Evolutionary conservation across 1,140 invertebrate genomes (phyloP).

Genomic region (Caenorhabditis briggsae): DNA sequence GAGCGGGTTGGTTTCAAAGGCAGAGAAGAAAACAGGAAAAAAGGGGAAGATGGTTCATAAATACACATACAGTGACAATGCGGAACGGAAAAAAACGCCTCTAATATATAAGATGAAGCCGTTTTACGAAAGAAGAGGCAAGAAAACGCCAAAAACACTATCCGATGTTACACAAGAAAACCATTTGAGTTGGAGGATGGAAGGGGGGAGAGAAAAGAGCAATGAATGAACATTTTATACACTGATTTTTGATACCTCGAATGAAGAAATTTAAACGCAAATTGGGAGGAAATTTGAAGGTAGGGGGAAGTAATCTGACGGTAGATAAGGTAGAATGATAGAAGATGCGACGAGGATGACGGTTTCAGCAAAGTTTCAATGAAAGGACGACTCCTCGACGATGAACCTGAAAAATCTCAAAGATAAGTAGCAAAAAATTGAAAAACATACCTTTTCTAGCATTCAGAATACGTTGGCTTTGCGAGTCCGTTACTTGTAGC

Average conservation of each 20-base stretch:
- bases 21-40: neutral
- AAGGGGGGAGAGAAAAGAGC: neutral
- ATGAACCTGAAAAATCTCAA: neutral
- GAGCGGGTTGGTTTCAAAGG: neutral
- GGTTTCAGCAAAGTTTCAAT: conserved; percentile 12
- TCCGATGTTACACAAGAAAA: conserved; percentile 51
- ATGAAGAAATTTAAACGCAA: conserved; percentile 35
- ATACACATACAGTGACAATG: conserved; percentile 30
- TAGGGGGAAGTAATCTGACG: neutral
- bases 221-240: conserved; percentile 16
- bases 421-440: too few relatives aligned
- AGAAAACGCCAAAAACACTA: conserved; percentile 44
- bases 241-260: conserved; percentile 42
- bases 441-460: neutral
- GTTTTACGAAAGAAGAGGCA: conserved; percentile 13
- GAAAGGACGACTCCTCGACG: conserved; percentile 37
- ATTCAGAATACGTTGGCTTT: conserved; percentile 6
- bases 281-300: neutral
- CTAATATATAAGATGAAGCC: neutral
- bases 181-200: conserved; percentile 28
- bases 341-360: neutral
- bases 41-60: conserved; percentile 5
- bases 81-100: neutral
- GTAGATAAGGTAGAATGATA: too few relatives aligned
- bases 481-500: neutral